Conservation (phyloP, 2,797 vertebrate species). For the Sebastes variabilis region DNA sequence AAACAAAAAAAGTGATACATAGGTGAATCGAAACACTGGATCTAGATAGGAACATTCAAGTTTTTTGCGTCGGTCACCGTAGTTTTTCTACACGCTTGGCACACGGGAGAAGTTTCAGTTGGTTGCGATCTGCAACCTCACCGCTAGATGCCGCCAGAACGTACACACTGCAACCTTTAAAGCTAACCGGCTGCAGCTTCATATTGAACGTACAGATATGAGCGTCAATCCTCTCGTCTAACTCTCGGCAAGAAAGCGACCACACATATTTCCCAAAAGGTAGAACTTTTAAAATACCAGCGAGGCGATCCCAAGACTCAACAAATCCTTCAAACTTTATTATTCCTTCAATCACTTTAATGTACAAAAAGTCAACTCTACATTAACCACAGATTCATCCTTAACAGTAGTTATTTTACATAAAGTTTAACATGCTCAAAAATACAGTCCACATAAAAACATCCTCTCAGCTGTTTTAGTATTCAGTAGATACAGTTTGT, state of each 20-base stretch:
- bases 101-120: no score
- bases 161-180: background rate
- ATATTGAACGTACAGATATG: background rate
- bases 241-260: background rate
- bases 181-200: background rate
- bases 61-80: no score
- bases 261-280: background rate
- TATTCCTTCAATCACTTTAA: constrained; percentile 48
- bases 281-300: background rate
- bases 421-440: background rate
- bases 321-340: constrained; percentile 58
- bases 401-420: constrained; percentile 36
- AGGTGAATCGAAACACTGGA: no score
- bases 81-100: no score
- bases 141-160: no score
- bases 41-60: no score
- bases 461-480: constrained; percentile 45
- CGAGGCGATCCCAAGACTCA: background rate
- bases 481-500: constrained; percentile 25
- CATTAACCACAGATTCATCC: constrained; percentile 23
- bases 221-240: background rate
- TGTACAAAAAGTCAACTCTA: constrained; percentile 54
- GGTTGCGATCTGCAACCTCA: no score
- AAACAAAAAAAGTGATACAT: no score
- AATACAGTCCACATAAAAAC: constrained; percentile 26